Evolutionary conservation across 2,888 invertebrate genomes (phyloP), one percentile per base, ranked within the genome.

Genomic region (Micoletzkya japonica): DNA sequence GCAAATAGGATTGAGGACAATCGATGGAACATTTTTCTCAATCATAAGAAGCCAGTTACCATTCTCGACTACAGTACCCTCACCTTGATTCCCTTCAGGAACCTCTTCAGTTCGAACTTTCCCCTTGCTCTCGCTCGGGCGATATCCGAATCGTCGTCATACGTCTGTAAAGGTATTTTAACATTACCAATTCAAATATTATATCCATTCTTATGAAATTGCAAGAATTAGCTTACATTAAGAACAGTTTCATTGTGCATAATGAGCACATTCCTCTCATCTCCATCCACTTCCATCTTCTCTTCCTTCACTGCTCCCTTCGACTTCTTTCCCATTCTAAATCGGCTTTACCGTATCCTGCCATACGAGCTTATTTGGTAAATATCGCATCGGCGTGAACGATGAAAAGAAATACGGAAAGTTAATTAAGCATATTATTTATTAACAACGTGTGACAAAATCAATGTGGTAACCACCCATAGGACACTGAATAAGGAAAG

Each of bases 181-280:
- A 26, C 7, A 28, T 44, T 44, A 44, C 49, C 49, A 7, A 32
- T 28, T n/a, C n/a, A n/a, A n/a, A n/a, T n/a, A n/a, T n/a, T 20
- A 50, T 24, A 26, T 28, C 3, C 56, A 30, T 17, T 4, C 24
- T 26, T 26, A 56, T 17, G 14, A 1, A 28, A 30, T 10, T 17
- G 30, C 37, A 26, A 34, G n/a, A 7, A 26, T 39, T n/a, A 63
- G 0, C 68, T 67, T 63, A 76, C 76, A 66, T 81, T 81, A 10
- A 79, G 70, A 17, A 79, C 76, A 20, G 78, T 73, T 69, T 81
- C 81, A 30, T 77, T 76, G 57, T 78, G 58, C 79, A 81, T 79
- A 30, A 72, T 50, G 30, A 81, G 71, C 36, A 76, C 77, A 71
- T 79, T 72, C n/a, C 64, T 73, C 1, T 26, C 64, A 4, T 28